These are phyloP conservation scores for Tetragonisca angustula DNA, from an alignment of 2,888 invertebrate species.

Conservation along the genomic window DNA sequence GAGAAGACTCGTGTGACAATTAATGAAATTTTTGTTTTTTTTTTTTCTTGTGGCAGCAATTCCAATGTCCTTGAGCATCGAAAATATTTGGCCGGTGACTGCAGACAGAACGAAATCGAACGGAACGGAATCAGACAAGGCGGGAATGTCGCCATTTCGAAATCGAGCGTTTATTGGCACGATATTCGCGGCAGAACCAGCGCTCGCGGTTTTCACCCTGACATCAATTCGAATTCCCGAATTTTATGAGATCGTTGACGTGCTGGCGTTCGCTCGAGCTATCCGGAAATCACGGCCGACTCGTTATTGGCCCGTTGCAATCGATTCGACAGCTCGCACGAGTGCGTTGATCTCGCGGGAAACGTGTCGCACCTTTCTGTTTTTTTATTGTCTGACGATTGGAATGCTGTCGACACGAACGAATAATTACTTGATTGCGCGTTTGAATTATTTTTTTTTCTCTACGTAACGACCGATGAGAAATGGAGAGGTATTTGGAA, in stretches of 20 bases:
- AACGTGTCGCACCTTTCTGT: conserved; percentile 3
- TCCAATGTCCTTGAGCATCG: not conserved
- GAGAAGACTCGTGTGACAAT: not conserved
- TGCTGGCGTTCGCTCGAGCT: conserved; percentile 14
- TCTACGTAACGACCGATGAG: not conserved
- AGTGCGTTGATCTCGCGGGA: conserved; percentile 5
- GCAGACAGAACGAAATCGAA: not conserved
- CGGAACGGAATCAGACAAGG: conserved; percentile 4
- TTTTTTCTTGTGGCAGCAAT: no score
- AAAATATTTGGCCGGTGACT: not conserved
- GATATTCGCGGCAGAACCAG: conserved; percentile 27
- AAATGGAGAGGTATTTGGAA: not conserved
- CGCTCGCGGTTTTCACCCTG: conserved; percentile 43
- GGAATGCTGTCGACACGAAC: not conserved
- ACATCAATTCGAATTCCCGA: conserved; percentile 63
- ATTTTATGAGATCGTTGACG: conserved; percentile 62
- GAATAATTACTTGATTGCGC: conserved; percentile 12
- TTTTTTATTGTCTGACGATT: conserved; percentile 10
- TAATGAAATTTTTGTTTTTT: not conserved
- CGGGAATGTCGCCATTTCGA: conserved; percentile 30
- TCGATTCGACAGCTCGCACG: conserved; percentile 8
- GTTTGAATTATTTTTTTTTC: not conserved
- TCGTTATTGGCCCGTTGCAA: conserved; percentile 49
- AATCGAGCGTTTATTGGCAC: conserved; percentile 53
- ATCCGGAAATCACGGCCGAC: conserved; percentile 36